Conservation (phyloP, 2,113 vertebrate genomes). For the Cyprinodon brontotheroides region DNA sequence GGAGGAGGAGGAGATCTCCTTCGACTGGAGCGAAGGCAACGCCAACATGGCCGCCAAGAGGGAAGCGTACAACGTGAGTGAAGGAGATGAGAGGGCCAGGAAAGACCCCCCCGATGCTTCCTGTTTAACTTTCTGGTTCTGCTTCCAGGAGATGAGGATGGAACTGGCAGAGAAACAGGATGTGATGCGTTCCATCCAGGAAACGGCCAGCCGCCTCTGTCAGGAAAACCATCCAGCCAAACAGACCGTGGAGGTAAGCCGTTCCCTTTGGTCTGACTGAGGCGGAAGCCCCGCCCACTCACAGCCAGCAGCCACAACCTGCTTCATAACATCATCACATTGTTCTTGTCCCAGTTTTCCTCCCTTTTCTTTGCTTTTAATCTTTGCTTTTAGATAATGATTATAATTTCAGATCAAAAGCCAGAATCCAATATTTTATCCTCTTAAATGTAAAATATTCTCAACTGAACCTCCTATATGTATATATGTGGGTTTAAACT, state of each 20-base stretch:
- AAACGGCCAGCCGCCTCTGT: conserved; percentile 88
- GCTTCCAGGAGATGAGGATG: conserved; percentile 84
- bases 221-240: conserved; percentile 96
- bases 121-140: conserved; percentile 1
- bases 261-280: neutral
- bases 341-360: neutral
- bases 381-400: too few relatives aligned
- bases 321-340: too few relatives aligned
- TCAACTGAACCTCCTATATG: too few relatives aligned
- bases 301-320: neutral
- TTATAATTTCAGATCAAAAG: too few relatives aligned
- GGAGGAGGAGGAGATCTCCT: conserved; percentile 97
- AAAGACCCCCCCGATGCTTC: neutral
- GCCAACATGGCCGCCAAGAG: conserved; percentile 87
- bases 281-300: neutral
- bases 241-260: conserved; percentile 92
- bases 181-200: conserved; percentile 89
- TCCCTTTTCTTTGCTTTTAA: too few relatives aligned
- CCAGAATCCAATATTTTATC: too few relatives aligned
- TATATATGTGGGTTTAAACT: too few relatives aligned
- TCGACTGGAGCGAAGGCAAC: conserved; percentile 95
- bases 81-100: neutral
- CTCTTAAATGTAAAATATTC: too few relatives aligned
- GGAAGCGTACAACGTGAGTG: conserved; percentile 88
- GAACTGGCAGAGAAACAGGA: conserved; percentile 93